phyloP scores from a whole-genome alignment of 2,113 vertebrate genomes.

The Colius striatus region DNA sequence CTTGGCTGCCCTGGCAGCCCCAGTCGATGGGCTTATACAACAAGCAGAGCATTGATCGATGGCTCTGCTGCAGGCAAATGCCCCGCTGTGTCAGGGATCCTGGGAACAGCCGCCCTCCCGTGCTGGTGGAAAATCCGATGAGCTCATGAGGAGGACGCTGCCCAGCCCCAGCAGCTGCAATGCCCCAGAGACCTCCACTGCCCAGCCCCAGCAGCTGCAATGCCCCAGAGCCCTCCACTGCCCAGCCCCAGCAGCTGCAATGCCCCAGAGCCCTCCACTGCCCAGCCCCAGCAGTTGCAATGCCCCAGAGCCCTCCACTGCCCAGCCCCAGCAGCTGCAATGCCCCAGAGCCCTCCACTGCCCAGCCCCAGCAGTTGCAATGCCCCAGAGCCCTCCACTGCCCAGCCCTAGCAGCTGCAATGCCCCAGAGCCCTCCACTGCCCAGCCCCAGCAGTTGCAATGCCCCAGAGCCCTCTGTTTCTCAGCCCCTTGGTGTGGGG shows the following conservation, averaged over 20 bases:
- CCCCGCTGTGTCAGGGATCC: neutral
- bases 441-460: neutral
- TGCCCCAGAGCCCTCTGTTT: neutral
- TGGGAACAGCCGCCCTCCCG: neutral
- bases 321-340: neutral
- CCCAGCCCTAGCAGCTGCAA: neutral
- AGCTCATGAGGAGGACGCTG: neutral
- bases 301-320: neutral
- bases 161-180: neutral
- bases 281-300: neutral
- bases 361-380: too few relatives aligned
- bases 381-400: too few relatives aligned
- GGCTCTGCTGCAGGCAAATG: neutral
- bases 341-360: too few relatives aligned
- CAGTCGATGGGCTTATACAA: slow-evolving; percentile 27
- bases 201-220: too few relatives aligned
- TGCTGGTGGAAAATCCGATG: slow-evolving; percentile 64
- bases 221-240: too few relatives aligned
- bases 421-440: neutral
- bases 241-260: neutral
- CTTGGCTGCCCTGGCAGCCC: neutral
- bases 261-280: neutral
- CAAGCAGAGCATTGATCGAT: neutral
- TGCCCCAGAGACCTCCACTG: too few relatives aligned
- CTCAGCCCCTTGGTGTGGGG: fast-evolving